phyloP scores from a whole-genome alignment of 1,140 invertebrate species.

The Diorhabda carinulata region DNA sequence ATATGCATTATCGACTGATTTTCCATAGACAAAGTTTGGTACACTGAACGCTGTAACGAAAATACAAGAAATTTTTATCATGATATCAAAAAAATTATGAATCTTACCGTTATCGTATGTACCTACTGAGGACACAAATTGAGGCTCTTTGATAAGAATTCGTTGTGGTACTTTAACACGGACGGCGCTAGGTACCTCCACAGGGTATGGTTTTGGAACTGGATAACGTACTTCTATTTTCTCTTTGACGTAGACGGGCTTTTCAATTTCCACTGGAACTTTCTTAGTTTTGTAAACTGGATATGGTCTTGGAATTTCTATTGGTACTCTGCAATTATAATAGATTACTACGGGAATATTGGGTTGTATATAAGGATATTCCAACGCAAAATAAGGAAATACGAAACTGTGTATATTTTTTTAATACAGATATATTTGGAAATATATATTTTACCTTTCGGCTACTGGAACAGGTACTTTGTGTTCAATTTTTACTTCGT shows the following conservation, averaged over 20 bases:
- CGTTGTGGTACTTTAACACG: conserved; percentile 23
- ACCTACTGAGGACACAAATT: conserved; percentile 5
- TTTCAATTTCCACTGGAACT: conserved; percentile 27
- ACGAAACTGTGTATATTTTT: no score
- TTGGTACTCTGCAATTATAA: conserved; percentile 17
- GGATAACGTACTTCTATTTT: conserved; percentile 26
- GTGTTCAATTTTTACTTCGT: conserved; percentile 28
- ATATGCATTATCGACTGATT: no score
- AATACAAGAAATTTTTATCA: no score
- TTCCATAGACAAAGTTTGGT: no score
- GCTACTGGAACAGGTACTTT: conserved; percentile 27
- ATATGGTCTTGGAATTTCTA: conserved; percentile 26
- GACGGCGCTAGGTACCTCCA: conserved; percentile 23
- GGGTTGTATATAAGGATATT: no score
- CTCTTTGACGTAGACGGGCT: conserved; percentile 29
- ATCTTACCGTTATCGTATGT: no score
- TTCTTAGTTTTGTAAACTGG: conserved; percentile 29
- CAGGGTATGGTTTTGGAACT: conserved; percentile 24
- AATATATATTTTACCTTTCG: conserved; percentile 7
- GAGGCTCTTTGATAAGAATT: conserved; percentile 24
- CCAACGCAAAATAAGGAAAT: no score
- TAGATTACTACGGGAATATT: background rate
- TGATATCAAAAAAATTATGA: no score
- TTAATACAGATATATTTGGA: background rate
- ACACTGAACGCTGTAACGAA: no score